These are phyloP conservation scores for Toxotes lorentzi DNA, from an alignment of 2,797 vertebrate species.

Conservation along the genomic window DNA sequence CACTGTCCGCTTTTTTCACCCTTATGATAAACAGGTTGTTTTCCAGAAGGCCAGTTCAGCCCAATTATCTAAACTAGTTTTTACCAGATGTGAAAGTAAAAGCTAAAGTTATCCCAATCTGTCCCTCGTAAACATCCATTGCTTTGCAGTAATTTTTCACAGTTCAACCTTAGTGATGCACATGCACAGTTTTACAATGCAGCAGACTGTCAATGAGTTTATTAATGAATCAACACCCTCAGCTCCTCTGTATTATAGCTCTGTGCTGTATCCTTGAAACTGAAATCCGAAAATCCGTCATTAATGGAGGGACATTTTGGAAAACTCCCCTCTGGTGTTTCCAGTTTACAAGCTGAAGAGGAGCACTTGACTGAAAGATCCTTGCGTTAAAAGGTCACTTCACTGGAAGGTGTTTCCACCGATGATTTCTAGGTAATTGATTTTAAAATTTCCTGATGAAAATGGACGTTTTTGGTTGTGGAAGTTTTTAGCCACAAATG, in stretches of 20 bases:
- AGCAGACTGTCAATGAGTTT: neutral
- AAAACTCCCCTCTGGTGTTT: neutral
- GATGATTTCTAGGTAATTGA: neutral
- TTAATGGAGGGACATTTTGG: neutral
- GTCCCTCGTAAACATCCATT: neutral
- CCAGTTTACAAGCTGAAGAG: neutral
- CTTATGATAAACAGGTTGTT: neutral
- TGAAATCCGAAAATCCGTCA: neutral
- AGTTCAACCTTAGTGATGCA: neutral
- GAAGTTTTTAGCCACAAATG: neutral
- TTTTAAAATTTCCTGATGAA: neutral
- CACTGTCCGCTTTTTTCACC: neutral
- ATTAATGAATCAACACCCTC: neutral
- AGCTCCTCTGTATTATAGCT: neutral
- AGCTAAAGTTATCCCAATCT: no score
- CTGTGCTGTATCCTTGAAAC: neutral
- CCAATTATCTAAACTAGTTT: neutral
- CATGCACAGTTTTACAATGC: neutral
- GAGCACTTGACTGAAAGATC: neutral
- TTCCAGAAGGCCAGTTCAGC: neutral
- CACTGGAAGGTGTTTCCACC: neutral
- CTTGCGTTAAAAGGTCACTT: neutral
- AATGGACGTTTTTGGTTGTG: neutral
- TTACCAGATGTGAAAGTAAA: conserved; percentile 2
- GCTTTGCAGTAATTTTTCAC: neutral